Evolutionary conservation across 2,113 vertebrate genomes (phyloP).

Genomic region (Calidris pygmaea): DNA sequence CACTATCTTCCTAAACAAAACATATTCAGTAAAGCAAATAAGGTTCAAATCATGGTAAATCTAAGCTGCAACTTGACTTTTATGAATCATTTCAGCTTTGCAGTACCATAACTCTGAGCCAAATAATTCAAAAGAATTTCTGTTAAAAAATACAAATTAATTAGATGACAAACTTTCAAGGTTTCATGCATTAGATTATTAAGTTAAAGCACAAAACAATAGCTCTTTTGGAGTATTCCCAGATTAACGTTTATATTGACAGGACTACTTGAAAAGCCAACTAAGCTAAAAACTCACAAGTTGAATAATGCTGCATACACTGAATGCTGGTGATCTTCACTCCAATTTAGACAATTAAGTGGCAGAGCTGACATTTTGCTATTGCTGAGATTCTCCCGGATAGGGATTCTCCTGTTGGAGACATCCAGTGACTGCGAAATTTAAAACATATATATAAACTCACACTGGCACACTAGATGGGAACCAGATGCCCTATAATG

Average conservation of each 20-base stretch:
- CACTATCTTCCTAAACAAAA: background rate
- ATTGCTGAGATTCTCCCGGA: background rate
- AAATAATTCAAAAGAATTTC: background rate
- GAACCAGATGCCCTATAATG: background rate
- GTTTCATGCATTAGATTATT: background rate
- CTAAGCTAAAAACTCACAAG: background rate
- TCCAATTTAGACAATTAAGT: background rate
- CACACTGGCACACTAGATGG: too few relatives aligned
- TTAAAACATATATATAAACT: background rate
- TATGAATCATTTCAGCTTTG: background rate
- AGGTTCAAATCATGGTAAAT: background rate
- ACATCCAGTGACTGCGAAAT: background rate
- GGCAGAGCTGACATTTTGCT: background rate
- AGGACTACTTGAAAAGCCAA: background rate
- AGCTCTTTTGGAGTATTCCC: background rate
- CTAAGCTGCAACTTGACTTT: background rate
- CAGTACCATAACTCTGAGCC: background rate
- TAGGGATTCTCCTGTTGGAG: background rate
- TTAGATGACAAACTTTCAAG: background rate
- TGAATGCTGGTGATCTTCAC: background rate
- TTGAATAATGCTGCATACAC: background rate
- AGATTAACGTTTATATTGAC: background rate
- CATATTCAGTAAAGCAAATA: background rate
- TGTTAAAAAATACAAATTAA: background rate
- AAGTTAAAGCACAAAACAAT: background rate